These are phyloP conservation scores for Ranitomeya imitator DNA, from an alignment of 2,113 vertebrate species.

Conservation along the genomic window DNA sequence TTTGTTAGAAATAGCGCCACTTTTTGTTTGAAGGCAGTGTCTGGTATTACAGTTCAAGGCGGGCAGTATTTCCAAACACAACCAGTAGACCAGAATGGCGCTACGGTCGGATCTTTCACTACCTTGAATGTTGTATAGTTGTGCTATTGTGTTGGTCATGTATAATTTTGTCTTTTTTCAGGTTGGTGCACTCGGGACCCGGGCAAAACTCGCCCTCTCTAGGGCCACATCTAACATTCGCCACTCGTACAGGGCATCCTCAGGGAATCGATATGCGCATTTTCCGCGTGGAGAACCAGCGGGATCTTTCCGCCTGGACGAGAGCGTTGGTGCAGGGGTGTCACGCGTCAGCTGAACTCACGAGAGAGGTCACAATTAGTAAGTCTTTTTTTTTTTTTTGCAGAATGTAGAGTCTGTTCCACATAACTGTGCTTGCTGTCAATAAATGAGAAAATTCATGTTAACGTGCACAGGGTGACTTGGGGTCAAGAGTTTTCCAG, in stretches of 20 bases:
- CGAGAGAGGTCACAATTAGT: constrained; percentile 84
- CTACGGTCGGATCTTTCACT: too few species aligned
- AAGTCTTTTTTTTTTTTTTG: constrained; percentile 16
- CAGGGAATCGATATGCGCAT: constrained; percentile 91
- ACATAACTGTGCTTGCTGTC: not conserved
- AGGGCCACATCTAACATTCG: constrained; percentile 87
- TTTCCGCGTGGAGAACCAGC: constrained; percentile 93
- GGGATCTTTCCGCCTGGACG: constrained; percentile 92
- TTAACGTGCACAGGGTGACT: too few species aligned
- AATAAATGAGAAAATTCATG: not conserved
- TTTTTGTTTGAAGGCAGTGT: too few species aligned
- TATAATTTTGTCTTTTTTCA: constrained; percentile 60
- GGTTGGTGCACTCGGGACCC: constrained; percentile 88
- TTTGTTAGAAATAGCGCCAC: too few species aligned
- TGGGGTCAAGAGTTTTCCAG: too few species aligned
- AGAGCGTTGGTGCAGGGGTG: constrained; percentile 90
- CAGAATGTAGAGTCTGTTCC: too few species aligned
- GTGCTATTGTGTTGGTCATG: not conserved
- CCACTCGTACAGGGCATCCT: constrained; percentile 87
- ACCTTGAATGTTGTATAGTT: not conserved
- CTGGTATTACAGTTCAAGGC: too few species aligned
- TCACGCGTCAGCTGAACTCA: constrained; percentile 84
- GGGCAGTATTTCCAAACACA: too few species aligned
- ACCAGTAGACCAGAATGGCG: not conserved
- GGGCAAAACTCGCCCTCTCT: constrained; percentile 81